These are phyloP conservation scores for Heliconius aoede DNA, from an alignment of 2,888 invertebrate genomes.

Conservation along the genomic window DNA sequence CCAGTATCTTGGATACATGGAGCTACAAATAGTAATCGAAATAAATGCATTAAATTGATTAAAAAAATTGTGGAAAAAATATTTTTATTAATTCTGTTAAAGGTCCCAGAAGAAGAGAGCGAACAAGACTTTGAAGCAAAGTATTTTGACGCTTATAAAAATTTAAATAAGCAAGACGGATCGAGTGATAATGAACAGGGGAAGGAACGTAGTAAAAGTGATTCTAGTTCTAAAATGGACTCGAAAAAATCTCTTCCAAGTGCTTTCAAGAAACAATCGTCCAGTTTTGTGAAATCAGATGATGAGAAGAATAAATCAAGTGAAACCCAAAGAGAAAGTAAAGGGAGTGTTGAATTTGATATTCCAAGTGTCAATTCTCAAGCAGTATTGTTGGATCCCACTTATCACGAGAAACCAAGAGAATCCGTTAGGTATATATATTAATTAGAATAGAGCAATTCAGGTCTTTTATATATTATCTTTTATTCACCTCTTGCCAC, in stretches of 20 bases:
- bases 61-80: background rate
- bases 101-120: conserved; percentile 63
- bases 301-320: conserved; percentile 39
- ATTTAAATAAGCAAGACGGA: conserved; percentile 53
- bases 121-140: conserved; percentile 75
- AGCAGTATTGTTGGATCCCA: conserved; percentile 52
- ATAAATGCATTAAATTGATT: background rate
- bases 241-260: conserved; percentile 44
- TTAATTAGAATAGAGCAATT: background rate
- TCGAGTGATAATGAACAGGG: conserved; percentile 37
- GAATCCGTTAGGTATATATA: conserved; percentile 57
- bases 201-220: conserved; percentile 36
- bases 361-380: conserved; percentile 48
- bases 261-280: conserved; percentile 41
- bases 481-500: background rate
- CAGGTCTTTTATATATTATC: background rate
- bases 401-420: conserved; percentile 47
- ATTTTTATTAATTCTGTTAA: background rate
- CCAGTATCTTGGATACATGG: no score
- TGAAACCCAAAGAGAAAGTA: conserved; percentile 40
- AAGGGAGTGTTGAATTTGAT: conserved; percentile 42
- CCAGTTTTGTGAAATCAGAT: conserved; percentile 42
- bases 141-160: conserved; percentile 73
- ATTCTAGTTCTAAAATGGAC: conserved; percentile 30
- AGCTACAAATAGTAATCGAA: no score